Evolutionary conservation across 1,140 invertebrate genomes (phyloP).

Genomic region (Rhysida immarginata): DNA sequence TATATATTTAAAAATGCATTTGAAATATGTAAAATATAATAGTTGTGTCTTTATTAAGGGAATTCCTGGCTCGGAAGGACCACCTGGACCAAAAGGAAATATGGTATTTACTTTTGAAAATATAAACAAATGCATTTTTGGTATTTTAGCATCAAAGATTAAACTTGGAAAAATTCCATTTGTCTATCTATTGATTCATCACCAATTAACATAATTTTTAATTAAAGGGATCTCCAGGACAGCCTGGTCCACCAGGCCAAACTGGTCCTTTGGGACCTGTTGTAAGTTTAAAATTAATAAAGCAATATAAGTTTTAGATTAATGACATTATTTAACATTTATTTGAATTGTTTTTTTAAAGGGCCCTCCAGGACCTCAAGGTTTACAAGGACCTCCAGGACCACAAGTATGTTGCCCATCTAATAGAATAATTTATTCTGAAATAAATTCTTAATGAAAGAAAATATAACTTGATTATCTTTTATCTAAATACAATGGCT

Average conservation of each 20-base stretch:
- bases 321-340: background rate
- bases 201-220: background rate
- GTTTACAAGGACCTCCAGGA: slow-evolving; percentile 27
- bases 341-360: slow-evolving; percentile 9
- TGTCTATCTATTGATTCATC: background rate
- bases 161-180: background rate
- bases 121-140: background rate
- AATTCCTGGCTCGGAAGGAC: slow-evolving; percentile 54
- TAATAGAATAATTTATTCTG: background rate
- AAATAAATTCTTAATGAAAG: background rate
- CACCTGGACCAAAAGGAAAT: slow-evolving; percentile 52
- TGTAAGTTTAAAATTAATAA: slow-evolving; percentile 26
- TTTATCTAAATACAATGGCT: too few relatives aligned
- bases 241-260: slow-evolving; percentile 49
- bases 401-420: background rate
- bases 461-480: too few relatives aligned
- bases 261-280: slow-evolving; percentile 43
- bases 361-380: slow-evolving; percentile 50
- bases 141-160: background rate
- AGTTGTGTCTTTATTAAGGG: slow-evolving; percentile 33
- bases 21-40: too few relatives aligned
- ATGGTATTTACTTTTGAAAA: slow-evolving; percentile 24
- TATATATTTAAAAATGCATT: too few relatives aligned
- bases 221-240: slow-evolving; percentile 42
- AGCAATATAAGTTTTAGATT: background rate